Evolutionary conservation across 37 sponge, comb jelly and placozoan genomes (phyloP), one percentile per base, ranked within the genome.

Genomic region (Dysidea cf. avara): DNA sequence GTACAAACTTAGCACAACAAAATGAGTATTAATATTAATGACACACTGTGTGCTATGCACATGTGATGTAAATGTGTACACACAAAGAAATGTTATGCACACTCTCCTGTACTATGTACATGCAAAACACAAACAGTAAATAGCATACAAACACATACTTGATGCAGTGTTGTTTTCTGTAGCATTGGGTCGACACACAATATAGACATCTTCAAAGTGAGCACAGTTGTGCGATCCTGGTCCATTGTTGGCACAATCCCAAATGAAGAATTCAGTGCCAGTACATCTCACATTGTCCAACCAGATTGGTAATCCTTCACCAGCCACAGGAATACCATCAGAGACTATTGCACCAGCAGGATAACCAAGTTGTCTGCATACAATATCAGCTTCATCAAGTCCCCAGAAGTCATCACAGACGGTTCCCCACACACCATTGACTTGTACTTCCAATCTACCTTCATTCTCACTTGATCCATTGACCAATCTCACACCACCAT

Each of bases 371-470:
- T 38, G 65, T 9, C 64, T 51, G 46, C 86, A 85, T 14, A 75
- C 72, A 18, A 85, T 74, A 20, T 53, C 24, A 24, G 86, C 74
- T 35, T 78, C 72, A 16, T 78, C 60, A 20, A 63, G 38, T 17
- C 33, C 43, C 80, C 80, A 85, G 20, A 36, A 34, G 9, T 16
- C 33, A 50, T 54, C 25, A n/a, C 86, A 85, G 28, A 85, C 48
- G 16, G 86, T 78, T 14, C 81, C 80, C 86, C 86, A 85, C 16
- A 1, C 57, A 30, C 59, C 59, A 31, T 65, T 78, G 61, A 72
- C 54, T n/a, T 3, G 53, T 11, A 79, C 43, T 40, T 85, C 81
- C 31, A 85, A 66, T 4, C 79, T 21, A 16, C 86, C 86, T n/a
- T n/a, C n/a, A n/a, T n/a, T n/a, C n/a, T n/a, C n/a, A n/a, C n/a